Evolutionary conservation across 2,888 invertebrate species (phyloP), one percentile per base, ranked within the genome.

Genomic region (Heliconius charithonia): DNA sequence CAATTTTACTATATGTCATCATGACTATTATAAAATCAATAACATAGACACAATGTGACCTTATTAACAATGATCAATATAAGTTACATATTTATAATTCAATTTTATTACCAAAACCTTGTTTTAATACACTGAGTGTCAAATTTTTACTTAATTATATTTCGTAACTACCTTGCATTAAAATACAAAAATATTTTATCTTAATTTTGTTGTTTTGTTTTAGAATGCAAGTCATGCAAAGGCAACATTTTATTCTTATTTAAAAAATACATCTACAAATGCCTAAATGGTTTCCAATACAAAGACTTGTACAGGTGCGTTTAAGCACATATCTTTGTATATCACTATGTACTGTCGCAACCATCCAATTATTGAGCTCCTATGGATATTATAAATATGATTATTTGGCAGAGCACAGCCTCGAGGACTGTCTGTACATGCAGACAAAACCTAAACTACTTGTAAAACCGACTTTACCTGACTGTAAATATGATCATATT

Each of bases 401-500:
- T 0, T 88, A 90, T 79, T 83, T 92, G 67, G 86, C 89, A 3
- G 80, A 81, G 62, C 86, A 89, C 13, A 82, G 85, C 0, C 82
- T 94, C 66, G 80, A 84, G 4, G 82, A 85, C 3, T 83, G 88
- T 59, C 84, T 93, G 4, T 89, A 86, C 72, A 86, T 83, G 69
- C 84, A 85, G 76, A 83, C 86, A 3, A 86, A 85, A 78, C 89
- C 91, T 1, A 84, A 85, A 45, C 79, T 91, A 65, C 77, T 83
- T 6, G 45, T 82, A 2, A 85, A 85, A 32, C 83, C 82, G 56
- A 79, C 81, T 6, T 87, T 86, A 78, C 86, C 84, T 10, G 87
- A 90, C 69, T 95, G 95, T 84, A 86, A 86, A 67, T 94, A 93
- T 83, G 88, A 90, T 67, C 82, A 85, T 41, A 84, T 94, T 80